A percentile compares a stretch with the other conserved stretches of the same genome.
Evolutionary conservation across 2,797 vertebrate species (phyloP).

Genomic region (Anniella stebbinsi): DNA sequence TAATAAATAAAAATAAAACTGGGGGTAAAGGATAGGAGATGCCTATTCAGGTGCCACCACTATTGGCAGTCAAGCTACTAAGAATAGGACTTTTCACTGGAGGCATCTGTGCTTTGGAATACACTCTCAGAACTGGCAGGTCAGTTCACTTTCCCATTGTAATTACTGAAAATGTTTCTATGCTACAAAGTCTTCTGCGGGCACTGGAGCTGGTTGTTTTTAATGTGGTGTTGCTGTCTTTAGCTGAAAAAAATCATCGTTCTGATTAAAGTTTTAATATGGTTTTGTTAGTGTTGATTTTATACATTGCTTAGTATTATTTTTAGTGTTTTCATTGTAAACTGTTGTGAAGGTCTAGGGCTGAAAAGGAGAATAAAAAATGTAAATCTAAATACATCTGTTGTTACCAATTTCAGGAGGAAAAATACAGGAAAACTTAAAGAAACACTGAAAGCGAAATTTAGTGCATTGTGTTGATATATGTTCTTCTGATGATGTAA

Average conservation of each 20-base stretch:
- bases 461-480: not conserved
- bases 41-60: not conserved
- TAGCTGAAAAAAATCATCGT: not conserved
- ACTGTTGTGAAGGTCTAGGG: not conserved
- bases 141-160: not conserved
- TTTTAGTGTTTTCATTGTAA: not conserved
- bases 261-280: not conserved
- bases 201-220: not conserved
- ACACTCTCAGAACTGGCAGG: not conserved
- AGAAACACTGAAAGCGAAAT: constrained; percentile 42
- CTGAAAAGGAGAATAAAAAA: constrained; percentile 36
- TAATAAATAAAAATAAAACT: too few species aligned
- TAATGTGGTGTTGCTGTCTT: not conserved
- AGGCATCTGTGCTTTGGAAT: not conserved
- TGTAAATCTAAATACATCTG: not conserved
- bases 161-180: not conserved
- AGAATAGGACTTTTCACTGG: not conserved
- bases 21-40: not conserved
- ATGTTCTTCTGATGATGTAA: constrained; percentile 8
- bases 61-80: not conserved
- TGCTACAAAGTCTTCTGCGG: not conserved
- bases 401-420: constrained; percentile 38
- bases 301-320: not conserved
- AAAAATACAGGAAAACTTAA: constrained; percentile 32
- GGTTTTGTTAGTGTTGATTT: not conserved